These are phyloP conservation scores for Porites rus DNA, from an alignment of 92 coral and sea anemone species.

Conservation along the genomic window DNA sequence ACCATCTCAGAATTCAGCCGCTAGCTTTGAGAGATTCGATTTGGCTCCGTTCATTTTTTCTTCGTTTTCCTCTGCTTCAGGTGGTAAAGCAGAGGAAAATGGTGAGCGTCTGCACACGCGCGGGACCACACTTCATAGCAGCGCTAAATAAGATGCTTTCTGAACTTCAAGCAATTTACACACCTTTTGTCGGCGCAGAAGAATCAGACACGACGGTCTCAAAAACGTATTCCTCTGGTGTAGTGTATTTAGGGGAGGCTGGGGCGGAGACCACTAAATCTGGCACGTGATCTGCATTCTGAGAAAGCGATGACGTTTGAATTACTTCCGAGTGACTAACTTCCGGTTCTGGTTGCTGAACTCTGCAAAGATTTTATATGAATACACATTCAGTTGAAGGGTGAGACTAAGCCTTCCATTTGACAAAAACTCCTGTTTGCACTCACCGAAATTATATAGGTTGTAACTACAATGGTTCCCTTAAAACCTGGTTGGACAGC, in stretches of 20 bases:
- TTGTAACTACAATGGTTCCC: too few species aligned
- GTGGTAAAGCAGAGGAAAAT: too few species aligned
- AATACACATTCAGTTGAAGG: neutral
- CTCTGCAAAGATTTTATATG: slow-evolving; percentile 29
- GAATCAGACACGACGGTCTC: slow-evolving; percentile 24
- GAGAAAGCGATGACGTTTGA: slow-evolving; percentile 11
- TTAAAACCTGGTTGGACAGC: too few species aligned
- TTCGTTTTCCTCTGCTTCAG: too few species aligned
- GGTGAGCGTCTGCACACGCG: too few species aligned
- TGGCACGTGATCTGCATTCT: slow-evolving; percentile 49
- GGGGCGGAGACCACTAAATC: slow-evolving; percentile 46
- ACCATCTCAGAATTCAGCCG: too few species aligned
- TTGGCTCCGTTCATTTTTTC: too few species aligned
- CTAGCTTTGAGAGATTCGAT: too few species aligned
- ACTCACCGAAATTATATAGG: too few species aligned
- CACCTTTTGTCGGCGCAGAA: slow-evolving; percentile 24
- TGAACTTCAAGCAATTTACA: neutral
- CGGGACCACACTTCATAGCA: too few species aligned
- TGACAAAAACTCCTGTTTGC: too few species aligned
- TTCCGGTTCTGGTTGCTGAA: slow-evolving; percentile 83
- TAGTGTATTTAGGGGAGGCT: slow-evolving; percentile 31
- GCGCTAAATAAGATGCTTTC: neutral
- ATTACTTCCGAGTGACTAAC: slow-evolving; percentile 48
- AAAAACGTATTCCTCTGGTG: slow-evolving; percentile 6
- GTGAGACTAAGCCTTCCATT: too few species aligned